phyloP scores from a whole-genome alignment of 2,888 invertebrate genomes.

The Dryococelus australis region DNA sequence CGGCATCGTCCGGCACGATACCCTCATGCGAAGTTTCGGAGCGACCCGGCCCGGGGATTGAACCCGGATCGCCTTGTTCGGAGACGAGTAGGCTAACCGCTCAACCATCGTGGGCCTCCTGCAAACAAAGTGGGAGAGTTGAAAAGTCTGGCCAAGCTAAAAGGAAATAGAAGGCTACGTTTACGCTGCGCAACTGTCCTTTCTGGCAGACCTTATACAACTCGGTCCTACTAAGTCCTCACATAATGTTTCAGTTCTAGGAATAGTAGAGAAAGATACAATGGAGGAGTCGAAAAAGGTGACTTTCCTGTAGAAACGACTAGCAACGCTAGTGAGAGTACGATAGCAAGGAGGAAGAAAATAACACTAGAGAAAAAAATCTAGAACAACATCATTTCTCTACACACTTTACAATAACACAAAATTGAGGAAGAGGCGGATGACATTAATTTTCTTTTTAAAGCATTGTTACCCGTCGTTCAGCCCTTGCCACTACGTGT shows the following conservation, averaged over 20 bases:
- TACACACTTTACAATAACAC: neutral
- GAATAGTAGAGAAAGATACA: neutral
- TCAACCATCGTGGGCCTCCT: too few species aligned
- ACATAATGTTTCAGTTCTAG: too few species aligned
- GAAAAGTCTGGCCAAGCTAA: too few species aligned
- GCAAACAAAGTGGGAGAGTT: too few species aligned
- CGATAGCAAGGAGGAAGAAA: neutral
- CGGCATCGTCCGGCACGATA: too few species aligned
- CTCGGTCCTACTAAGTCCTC: neutral
- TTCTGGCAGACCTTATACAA: too few species aligned
- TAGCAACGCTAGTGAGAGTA: neutral
- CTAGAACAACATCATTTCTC: neutral
- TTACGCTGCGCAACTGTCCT: too few species aligned
- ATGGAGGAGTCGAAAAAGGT: neutral
- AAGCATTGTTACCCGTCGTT: neutral
- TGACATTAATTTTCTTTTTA: neutral
- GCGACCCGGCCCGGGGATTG: too few species aligned
- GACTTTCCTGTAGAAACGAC: neutral
- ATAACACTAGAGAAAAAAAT: neutral
- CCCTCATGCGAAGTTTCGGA: too few species aligned
- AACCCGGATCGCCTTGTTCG: too few species aligned
- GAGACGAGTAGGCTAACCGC: too few species aligned
- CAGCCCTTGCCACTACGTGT: constrained; percentile 4
- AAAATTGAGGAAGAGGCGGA: neutral
- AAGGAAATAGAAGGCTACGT: too few species aligned